Base-by-base conservation (phyloP, 2,797 vertebrate species). In the Tangara arthus region DNA sequence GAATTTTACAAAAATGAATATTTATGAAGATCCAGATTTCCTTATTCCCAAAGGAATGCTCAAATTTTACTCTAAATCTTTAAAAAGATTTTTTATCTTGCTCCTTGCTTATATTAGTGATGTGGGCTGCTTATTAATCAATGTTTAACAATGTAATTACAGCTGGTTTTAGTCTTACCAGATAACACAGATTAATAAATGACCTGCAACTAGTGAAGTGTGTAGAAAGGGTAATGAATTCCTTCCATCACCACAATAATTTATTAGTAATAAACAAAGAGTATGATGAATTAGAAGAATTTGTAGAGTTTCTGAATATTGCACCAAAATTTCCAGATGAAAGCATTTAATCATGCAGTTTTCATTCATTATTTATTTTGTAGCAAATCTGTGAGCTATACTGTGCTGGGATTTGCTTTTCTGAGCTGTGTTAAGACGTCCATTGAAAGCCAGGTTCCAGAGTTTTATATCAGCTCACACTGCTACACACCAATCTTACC, bases 141-240 rank as follows among this genome's bases (percentile, higher is more conserved):
- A 98, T 98, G 98, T 98, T 99, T 99, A 98, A 98, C 98, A 98
- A 98, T 97, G 97, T 98, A 98, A 99, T 99, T 99, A 98, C 98
- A 98, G 98, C 97, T 98, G 97, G 98, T 98, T 97, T 98, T 98
- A 97, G 98, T 98, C 98, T 97, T 98, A 98, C 97, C 93, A 98
- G 97, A 97, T 99, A 99, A 99, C 98, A 98, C 97, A 98, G 98
- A 99, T 98, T 98, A 99, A 99, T 99, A 99, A 98, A 98, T 98
- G 98, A 99, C 98, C 98, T 98, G 98, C 95, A 98, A 98, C 97
- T 98, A 98, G 98, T 98, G 97, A 98, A 97, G 97, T 98, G 97
- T 98, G 96, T 97, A 97, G 98, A 97, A 97, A 97, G 97, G 97
- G 98, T 99, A 99, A 99, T 98, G 98, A 98, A 98, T 98, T 98